Evolutionary conservation across 2,888 invertebrate genomes (phyloP).

Genomic region (Lepidochrysops patricia): DNA sequence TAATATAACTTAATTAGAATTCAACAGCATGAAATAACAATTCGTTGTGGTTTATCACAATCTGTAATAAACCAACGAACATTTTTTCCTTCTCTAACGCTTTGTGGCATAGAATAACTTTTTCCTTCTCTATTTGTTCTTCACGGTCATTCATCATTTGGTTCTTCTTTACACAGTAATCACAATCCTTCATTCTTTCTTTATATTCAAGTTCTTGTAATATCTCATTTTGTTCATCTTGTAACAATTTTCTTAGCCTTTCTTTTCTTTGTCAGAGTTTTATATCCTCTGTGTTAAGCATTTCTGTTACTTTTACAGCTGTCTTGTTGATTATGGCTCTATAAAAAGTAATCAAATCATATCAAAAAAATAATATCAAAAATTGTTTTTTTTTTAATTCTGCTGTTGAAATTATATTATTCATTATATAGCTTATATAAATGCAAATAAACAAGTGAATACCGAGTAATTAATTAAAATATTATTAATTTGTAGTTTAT

Average conservation of each 20-base stretch:
- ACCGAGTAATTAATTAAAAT: too few relatives aligned
- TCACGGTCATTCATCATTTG: slow-evolving; percentile 35
- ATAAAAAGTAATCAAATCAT: slow-evolving; percentile 16
- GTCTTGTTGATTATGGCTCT: slow-evolving; percentile 54
- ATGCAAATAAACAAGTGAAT: too few relatives aligned
- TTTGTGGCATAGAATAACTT: slow-evolving; percentile 48
- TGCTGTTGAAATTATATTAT: too few relatives aligned
- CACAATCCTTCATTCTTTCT: slow-evolving; percentile 41
- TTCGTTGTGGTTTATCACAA: too few relatives aligned
- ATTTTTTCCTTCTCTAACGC: slow-evolving; percentile 61
- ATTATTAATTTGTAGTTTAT: too few relatives aligned
- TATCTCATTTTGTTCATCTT: slow-evolving; percentile 43
- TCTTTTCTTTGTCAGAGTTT: slow-evolving; percentile 57
- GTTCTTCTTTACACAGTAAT: slow-evolving; percentile 44
- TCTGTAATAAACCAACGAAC: slow-evolving; percentile 35
- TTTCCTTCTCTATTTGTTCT: slow-evolving; percentile 49
- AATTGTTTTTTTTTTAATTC: not conserved
- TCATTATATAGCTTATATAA: too few relatives aligned
- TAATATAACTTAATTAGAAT: too few relatives aligned
- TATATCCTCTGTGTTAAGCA: slow-evolving; percentile 47
- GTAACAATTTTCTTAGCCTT: slow-evolving; percentile 40
- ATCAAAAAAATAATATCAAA: too few relatives aligned
- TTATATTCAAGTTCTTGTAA: slow-evolving; percentile 40
- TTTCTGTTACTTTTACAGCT: slow-evolving; percentile 45
- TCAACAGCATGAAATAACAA: too few relatives aligned